A percentile compares a stretch with the other conserved stretches of the same genome.
Evolutionary conservation across 2,113 vertebrate species (phyloP).

Genomic region (Lepus europaeus): DNA sequence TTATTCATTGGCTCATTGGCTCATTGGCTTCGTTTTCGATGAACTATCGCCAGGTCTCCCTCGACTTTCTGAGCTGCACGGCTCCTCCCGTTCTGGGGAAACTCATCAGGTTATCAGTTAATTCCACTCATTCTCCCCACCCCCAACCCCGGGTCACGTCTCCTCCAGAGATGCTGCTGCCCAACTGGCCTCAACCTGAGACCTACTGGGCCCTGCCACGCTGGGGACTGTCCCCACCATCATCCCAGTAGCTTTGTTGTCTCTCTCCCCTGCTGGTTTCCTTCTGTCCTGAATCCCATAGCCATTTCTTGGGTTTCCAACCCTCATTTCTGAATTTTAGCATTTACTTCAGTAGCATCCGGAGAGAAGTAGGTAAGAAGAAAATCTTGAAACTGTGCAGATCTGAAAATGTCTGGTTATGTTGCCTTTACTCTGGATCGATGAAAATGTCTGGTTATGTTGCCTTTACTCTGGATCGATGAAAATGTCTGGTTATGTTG

Average conservation of each 20-base stretch:
- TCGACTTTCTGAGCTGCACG: neutral
- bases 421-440: too few relatives aligned
- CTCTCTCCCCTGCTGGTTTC: neutral
- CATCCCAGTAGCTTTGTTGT: neutral
- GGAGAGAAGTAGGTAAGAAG: neutral
- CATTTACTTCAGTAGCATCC: neutral
- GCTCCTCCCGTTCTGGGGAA: neutral
- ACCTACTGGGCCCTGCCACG: neutral
- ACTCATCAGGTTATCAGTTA: neutral
- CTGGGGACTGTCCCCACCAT: neutral
- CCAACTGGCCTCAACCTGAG: neutral
- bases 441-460: too few relatives aligned
- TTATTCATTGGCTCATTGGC: neutral
- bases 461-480: too few relatives aligned
- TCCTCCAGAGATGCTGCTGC: neutral
- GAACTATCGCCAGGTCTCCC: neutral
- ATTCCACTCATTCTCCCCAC: neutral
- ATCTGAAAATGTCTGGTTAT: neutral
- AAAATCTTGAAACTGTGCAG: neutral
- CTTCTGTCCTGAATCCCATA: neutral
- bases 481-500: too few relatives aligned
- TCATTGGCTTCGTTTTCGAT: neutral
- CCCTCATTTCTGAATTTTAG: neutral
- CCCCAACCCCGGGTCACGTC: too few relatives aligned
- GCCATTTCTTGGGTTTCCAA: neutral